Base-by-base conservation (phyloP, 37 sponge, comb jelly and placozoan genomes). In the Ephydatia muelleri region DNA sequence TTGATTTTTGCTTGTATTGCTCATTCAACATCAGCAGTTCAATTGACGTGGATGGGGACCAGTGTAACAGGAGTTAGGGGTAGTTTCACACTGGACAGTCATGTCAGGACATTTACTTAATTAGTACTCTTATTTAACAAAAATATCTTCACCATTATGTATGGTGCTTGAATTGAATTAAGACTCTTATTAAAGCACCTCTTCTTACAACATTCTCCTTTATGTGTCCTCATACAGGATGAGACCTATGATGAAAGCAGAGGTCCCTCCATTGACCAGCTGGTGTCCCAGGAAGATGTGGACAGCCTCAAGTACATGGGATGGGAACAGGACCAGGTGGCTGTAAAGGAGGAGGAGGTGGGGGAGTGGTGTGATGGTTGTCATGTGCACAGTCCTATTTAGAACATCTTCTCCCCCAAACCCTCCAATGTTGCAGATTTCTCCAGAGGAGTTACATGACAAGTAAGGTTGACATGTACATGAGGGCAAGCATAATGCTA, bases 231-330 rank as follows among this genome's bases (percentile, higher is more conserved):
- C 49, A 27, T 77, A 57, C 57, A 94, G 95, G 92, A 75, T 72
- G 95, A 97, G 67, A 84, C 72, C 68, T 95, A 93, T 91, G 90
- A 95, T 70, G 67, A 82, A 57, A 47, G 74, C 43, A 84, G 73
- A 39, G 97, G 95, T 0, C 95, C 94, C 28, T 74, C 82, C 48
- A 95, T 98, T 49, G 91, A 89, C 28, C 91, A 95, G 49, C 91
- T 98, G 70, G 89, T 98, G 38, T 49, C 77, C 32, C 81, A 87
- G 73, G 95, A 96, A 38, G 66, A 67, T 29, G 92, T 90, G 48
- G 99, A 98, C 78, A 90, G 78, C 27, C 87, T 98, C 28, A 74
- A 77, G 28, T 98, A 96, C 87, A 93, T 98, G 90, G 93, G 85
- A 2, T 98, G 95, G 95, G 73, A 84, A 49, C 43, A 88, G 3